Conservation (phyloP, 2,888 invertebrate species). For the Drosophila barbarae region DNA sequence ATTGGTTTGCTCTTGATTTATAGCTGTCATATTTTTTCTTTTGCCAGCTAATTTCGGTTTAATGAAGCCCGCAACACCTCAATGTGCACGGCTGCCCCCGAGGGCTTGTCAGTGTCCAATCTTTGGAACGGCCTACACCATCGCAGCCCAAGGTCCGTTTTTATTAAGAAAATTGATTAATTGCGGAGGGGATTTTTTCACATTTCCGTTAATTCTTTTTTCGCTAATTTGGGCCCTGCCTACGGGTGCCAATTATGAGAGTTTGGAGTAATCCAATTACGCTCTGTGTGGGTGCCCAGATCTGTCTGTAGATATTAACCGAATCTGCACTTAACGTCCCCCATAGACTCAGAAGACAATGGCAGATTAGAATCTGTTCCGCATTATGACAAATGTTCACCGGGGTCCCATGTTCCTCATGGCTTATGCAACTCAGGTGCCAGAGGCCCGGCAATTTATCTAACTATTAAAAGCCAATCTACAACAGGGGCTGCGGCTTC, state of each 20-base stretch:
- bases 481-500: conserved; percentile 29
- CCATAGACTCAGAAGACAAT: conserved; percentile 11
- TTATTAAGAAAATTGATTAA: conserved; percentile 65
- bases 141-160: conserved; percentile 47
- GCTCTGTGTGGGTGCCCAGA: conserved; percentile 19
- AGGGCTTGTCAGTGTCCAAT: conserved; percentile 53
- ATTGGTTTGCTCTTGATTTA: conserved; percentile 56
- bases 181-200: conserved; percentile 40
- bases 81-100: conserved; percentile 13
- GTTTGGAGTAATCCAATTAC: conserved; percentile 54
- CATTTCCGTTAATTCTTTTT: conserved; percentile 56
- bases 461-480: conserved; percentile 65
- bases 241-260: conserved; percentile 41
- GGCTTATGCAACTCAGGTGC: conserved; percentile 65
- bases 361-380: conserved; percentile 49
- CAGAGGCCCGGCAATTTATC: conserved; percentile 52
- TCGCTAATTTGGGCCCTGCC: conserved; percentile 54
- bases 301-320: conserved; percentile 14
- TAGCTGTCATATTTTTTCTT: conserved; percentile 49
- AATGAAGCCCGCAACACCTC: conserved; percentile 53
- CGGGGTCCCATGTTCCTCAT: conserved; percentile 20
- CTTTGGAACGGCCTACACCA: conserved; percentile 51
- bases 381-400: conserved; percentile 66
- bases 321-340: conserved; percentile 17
- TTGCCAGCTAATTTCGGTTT: conserved; percentile 51